Evolutionary conservation across 1,140 invertebrate genomes (phyloP), one percentile per base, ranked within the genome.

Genomic region (Heterodera schachtii): DNA sequence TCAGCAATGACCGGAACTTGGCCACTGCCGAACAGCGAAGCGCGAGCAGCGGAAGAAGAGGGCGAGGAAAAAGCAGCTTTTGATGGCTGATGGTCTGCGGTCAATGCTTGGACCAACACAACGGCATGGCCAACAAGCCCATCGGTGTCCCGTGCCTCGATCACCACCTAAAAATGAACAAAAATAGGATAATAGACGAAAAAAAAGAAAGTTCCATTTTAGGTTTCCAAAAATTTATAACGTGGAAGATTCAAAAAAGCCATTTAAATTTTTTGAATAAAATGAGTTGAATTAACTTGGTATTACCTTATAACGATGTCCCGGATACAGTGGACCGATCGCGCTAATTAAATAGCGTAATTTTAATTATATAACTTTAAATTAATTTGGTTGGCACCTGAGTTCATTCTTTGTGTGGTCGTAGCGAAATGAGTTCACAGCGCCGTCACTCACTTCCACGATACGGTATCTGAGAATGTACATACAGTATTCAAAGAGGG

Each of bases 111-210:
- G 9, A 90, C 89, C 21, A 90, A 67, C 11, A 89, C 81, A 71
- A 84, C 79, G 4, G 89, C 82, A 71, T 83, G 71, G 5, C 84
- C 83, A 11, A 81, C 71, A 43, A 84, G 71, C 1, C 87, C 87
- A 46, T 87, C 89, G 46, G 86, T 84, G 81, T 89, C 89, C 16
- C 73, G 73, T 11, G 87, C 87, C 75, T 89, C 83, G 11, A 88
- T 74, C 8, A 88, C 81, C 7, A 89, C 87, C 81, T 88, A 80
- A 80, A 82, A 21, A 19, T 6, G 11, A 75, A 75, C 41, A 46
- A 57, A 71, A 74, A 5, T 64, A 31, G 31, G 31, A 1, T 31
- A 31, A 31, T 31, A 31, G 31, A 31, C 31, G 31, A 31, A 31
- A 31, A 31, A 31, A 31, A 31, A 31, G 31, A 31, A 31, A n/a